phyloP scores from a whole-genome alignment of 2,888 invertebrate species.

The Operophtera brumata region DNA sequence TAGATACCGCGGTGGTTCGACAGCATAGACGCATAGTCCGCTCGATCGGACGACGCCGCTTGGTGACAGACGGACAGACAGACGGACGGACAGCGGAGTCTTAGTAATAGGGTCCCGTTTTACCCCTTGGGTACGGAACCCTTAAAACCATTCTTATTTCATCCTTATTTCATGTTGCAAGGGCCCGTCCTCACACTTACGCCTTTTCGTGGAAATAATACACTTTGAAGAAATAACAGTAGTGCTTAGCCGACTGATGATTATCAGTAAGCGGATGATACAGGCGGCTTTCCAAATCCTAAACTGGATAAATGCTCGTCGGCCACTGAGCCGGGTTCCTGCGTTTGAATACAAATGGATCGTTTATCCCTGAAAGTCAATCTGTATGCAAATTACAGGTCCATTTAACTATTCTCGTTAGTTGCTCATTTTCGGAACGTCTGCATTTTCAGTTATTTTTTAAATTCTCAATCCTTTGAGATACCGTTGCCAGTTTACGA shows the following conservation, averaged over 20 bases:
- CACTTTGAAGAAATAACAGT: slow-evolving; percentile 12
- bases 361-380: slow-evolving; percentile 79
- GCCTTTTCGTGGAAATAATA: slow-evolving; percentile 4
- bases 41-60: too few species aligned
- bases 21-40: too few species aligned
- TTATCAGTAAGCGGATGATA: slow-evolving; percentile 59
- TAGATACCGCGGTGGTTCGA: too few species aligned
- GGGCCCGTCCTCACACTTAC: neutral
- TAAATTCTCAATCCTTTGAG: slow-evolving; percentile 45
- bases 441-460: slow-evolving; percentile 62
- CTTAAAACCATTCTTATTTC: too few species aligned
- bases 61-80: too few species aligned
- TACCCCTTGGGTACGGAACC: too few species aligned
- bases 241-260: slow-evolving; percentile 25
- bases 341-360: slow-evolving; percentile 79
- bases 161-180: neutral
- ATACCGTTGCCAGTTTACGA: slow-evolving; percentile 26
- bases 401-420: slow-evolving; percentile 79
- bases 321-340: slow-evolving; percentile 69
- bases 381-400: slow-evolving; percentile 79
- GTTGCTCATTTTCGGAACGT: slow-evolving; percentile 78
- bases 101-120: too few species aligned
- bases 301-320: slow-evolving; percentile 73
- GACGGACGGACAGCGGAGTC: too few species aligned
- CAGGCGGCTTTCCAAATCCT: slow-evolving; percentile 63